phyloP scores from a whole-genome alignment of 2,888 invertebrate species.

The Scaptomyza caliginosa region DNA sequence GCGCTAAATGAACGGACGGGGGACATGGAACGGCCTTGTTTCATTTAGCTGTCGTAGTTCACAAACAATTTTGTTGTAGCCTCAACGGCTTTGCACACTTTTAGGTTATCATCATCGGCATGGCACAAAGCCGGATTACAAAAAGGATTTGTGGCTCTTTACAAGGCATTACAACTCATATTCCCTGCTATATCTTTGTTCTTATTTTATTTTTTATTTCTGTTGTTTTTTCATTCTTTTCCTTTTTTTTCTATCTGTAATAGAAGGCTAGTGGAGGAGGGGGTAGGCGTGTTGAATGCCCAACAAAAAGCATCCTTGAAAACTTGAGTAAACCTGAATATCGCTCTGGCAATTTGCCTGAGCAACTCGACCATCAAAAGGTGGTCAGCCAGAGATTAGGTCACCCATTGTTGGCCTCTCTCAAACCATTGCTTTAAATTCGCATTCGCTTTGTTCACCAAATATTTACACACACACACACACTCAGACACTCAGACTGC shows the following conservation, averaged over 20 bases:
- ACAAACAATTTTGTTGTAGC: constrained; percentile 44
- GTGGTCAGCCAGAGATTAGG: constrained; percentile 63
- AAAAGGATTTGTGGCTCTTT: constrained; percentile 69
- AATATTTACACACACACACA: constrained; percentile 52
- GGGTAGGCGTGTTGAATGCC: too few relatives aligned
- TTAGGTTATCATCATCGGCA: constrained; percentile 70
- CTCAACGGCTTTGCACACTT: constrained; percentile 71
- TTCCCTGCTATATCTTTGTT: constrained; percentile 29
- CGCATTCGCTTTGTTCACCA: constrained; percentile 61
- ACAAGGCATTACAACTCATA: constrained; percentile 58
- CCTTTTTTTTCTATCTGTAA: constrained; percentile 27
- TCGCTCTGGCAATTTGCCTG: constrained; percentile 53
- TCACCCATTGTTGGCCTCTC: constrained; percentile 44
- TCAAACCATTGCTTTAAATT: constrained; percentile 32
- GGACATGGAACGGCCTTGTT: background rate
- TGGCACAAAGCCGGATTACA: constrained; percentile 68
- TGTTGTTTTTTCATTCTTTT: constrained; percentile 20
- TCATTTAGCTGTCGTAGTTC: constrained; percentile 55
- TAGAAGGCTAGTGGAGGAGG: constrained; percentile 23
- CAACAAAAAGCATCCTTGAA: background rate
- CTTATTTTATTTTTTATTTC: constrained; percentile 9
- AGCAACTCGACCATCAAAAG: constrained; percentile 59
- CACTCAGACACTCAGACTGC: too few relatives aligned
- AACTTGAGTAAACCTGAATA: constrained; percentile 19
- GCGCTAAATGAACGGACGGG: background rate